Base-by-base conservation (phyloP, 2,113 vertebrate species). In the Tricholaema leucomelas region DNA sequence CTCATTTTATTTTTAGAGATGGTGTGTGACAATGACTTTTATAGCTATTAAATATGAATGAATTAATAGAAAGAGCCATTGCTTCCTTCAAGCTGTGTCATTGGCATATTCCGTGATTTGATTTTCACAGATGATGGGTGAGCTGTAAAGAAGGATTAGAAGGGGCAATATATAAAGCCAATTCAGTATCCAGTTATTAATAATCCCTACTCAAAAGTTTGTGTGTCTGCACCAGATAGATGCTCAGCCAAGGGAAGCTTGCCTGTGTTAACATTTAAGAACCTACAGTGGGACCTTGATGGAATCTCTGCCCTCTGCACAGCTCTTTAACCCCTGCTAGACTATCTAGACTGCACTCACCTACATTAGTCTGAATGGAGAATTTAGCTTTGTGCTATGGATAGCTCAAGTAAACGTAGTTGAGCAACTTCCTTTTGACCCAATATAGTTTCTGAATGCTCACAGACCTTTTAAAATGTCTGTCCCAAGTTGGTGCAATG, bases 41-140 rank as follows among this genome's bases (percentile, higher is more conserved):
- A 36, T 50, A 82, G 78, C 66, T 79, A 61, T 69, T 82, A 81
- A 85, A 82, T 58, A 70, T 76, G 63, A 83, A 81, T 73, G 61
- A 40, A 50, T 77, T 46, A 87, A 35, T 80, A 54, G 72, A n/a
- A 86, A 78, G 58, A 84, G 44, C 12, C 6, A 15, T 63, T 60
- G 0, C 30, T 80, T 83, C 76, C 55, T 74, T 91, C 4, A 12
- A 6, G 61, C 66, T 81, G 30, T 84, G 64, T 70, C 20, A 48
- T 4, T 90, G 60, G 42, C 5, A 0, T 73, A 14, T 71, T 71
- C 85, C 58, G 70, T 81, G 18, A 60, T 75, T 60, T 74, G 72
- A 67, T 71, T 81, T 81, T 80, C 59, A 50, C n/a, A 67, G 46
- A 30, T 64, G 54, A 73, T 81, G 56, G 73, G 46, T 55, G 76